A percentile compares a stretch with the other conserved stretches of the same genome.
Evolutionary conservation across 2,888 invertebrate genomes (phyloP).

Genomic region (Carpatolechia fugitivella): DNA sequence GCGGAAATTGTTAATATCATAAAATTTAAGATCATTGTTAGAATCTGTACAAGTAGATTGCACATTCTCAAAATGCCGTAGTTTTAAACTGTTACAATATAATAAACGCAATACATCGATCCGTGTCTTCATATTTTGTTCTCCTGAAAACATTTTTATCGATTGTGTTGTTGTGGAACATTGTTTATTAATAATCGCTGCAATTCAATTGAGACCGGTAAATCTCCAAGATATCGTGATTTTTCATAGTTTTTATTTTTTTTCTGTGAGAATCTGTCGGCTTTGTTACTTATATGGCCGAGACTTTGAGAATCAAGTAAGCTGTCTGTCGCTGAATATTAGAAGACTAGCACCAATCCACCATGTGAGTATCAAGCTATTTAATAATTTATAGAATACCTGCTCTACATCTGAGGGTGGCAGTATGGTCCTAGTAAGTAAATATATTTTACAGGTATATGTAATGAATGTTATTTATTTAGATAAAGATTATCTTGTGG

Average conservation of each 20-base stretch:
- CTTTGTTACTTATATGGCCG: constrained; percentile 26
- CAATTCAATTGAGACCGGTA: not conserved
- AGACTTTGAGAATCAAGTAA: not conserved
- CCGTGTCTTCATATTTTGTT: constrained; percentile 9
- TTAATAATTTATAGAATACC: not conserved
- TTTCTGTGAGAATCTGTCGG: constrained; percentile 11
- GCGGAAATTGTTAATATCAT: constrained; percentile 24
- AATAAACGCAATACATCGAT: not conserved
- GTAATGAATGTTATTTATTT: not conserved
- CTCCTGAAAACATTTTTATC: constrained; percentile 6
- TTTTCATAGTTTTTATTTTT: not conserved
- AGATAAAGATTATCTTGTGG: too few relatives aligned
- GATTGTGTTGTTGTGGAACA: not conserved
- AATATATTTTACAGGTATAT: not conserved
- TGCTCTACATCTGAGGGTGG: not conserved
- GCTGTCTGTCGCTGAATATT: not conserved
- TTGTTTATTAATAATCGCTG: not conserved
- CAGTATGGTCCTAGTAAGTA: not conserved
- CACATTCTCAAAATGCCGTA: not conserved
- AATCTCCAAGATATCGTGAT: not conserved
- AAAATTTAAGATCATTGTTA: constrained; percentile 14
- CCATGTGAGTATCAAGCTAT: not conserved
- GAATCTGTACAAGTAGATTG: not conserved
- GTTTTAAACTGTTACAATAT: not conserved
- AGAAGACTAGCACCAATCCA: not conserved